These are phyloP conservation scores for Napeogenes inachia DNA, from an alignment of 2,888 invertebrate species.

Conservation along the genomic window DNA sequence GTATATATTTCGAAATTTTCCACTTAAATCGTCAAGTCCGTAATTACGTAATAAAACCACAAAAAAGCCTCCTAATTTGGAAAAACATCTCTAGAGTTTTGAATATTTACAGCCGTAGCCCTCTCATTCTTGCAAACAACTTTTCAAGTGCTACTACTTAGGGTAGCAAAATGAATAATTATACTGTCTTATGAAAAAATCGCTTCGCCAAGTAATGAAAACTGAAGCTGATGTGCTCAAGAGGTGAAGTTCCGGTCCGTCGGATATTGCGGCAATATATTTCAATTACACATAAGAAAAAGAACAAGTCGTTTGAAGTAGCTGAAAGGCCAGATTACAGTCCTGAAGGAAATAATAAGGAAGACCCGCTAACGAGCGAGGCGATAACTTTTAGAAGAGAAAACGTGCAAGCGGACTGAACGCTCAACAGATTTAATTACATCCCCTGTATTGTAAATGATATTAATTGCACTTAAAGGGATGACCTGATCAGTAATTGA, in stretches of 20 bases:
- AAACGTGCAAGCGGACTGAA: conserved; percentile 52
- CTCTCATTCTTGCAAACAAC: conserved; percentile 39
- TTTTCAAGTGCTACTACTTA: conserved; percentile 53
- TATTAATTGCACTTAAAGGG: not conserved
- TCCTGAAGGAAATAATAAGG: conserved; percentile 71
- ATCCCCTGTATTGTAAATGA: not conserved
- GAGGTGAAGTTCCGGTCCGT: conserved; percentile 67
- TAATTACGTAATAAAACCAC: conserved; percentile 7
- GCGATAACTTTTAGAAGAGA: conserved; percentile 62
- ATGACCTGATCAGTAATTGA: not conserved
- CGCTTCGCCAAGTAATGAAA: conserved; percentile 74
- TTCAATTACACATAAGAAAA: conserved; percentile 78
- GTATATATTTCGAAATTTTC: not conserved
- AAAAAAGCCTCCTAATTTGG: conserved; percentile 10
- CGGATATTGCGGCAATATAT: conserved; percentile 78
- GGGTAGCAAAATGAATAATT: conserved; percentile 73
- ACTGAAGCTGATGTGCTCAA: conserved; percentile 71
- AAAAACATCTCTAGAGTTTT: conserved; percentile 42
- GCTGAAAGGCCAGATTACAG: conserved; percentile 75
- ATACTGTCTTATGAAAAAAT: conserved; percentile 71
- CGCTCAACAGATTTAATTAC: conserved; percentile 8
- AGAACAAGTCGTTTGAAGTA: conserved; percentile 76
- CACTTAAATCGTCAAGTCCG: not conserved
- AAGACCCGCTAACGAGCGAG: conserved; percentile 68
- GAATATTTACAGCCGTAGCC: conserved; percentile 30